A percentile compares a stretch with the other conserved stretches of the same genome.
Evolutionary conservation across 64 coral and sea anemone species (phyloP).

Genomic region (Montipora sp.): DNA sequence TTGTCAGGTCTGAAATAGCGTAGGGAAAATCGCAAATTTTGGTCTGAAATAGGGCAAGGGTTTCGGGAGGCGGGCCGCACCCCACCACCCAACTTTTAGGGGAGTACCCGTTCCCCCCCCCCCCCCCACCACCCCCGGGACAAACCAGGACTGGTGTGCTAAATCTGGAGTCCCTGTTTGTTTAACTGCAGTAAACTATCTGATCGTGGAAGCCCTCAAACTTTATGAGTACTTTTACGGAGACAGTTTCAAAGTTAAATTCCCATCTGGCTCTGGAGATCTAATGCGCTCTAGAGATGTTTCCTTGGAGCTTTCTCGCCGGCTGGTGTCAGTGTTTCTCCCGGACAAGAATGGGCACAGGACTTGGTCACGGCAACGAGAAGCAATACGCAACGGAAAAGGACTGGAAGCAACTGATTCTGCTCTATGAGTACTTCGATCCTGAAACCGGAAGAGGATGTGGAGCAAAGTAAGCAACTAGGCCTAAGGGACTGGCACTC

Average conservation of each 20-base stretch:
- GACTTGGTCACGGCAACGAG: slow-evolving; percentile 82
- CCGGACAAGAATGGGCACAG: slow-evolving; percentile 71
- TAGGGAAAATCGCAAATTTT: no score
- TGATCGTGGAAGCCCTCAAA: slow-evolving; percentile 73
- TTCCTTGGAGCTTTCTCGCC: slow-evolving; percentile 62
- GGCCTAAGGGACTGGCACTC: neutral
- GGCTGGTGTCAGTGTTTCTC: slow-evolving; percentile 72
- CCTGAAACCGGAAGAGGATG: slow-evolving; percentile 80
- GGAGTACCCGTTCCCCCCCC: no score
- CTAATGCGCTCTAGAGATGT: slow-evolving; percentile 76
- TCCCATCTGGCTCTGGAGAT: slow-evolving; percentile 79
- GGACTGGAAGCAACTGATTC: slow-evolving; percentile 79
- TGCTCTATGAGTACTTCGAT: slow-evolving; percentile 93
- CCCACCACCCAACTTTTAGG: no score
- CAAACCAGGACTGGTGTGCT: no score
- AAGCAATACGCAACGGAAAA: slow-evolving; percentile 67
- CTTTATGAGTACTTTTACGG: slow-evolving; percentile 82
- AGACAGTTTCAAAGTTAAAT: slow-evolving; percentile 75
- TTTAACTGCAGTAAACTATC: slow-evolving; percentile 63
- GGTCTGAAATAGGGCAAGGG: no score
- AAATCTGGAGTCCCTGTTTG: neutral
- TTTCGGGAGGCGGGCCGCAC: no score
- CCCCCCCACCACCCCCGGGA: no score
- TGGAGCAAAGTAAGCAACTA: slow-evolving; percentile 73
- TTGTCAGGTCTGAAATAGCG: no score